Evolutionary conservation across 2,888 invertebrate species (phyloP).

Genomic region (Tiliacea aurago): DNA sequence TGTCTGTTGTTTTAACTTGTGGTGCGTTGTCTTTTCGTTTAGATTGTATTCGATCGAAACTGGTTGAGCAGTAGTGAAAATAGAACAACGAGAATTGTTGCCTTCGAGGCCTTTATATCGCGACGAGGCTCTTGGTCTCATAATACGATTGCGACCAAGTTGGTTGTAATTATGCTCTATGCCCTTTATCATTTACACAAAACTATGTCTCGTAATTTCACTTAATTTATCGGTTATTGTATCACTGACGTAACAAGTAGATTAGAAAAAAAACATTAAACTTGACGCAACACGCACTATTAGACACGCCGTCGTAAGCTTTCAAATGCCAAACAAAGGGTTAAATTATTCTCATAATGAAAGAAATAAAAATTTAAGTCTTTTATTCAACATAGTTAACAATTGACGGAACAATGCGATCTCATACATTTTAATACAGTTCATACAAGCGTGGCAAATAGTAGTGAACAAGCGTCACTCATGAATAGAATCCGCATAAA

Average conservation of each 20-base stretch:
- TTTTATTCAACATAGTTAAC: conserved; percentile 72
- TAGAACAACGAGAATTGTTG: conserved; percentile 34
- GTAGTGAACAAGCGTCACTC: conserved; percentile 67
- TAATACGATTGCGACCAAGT: conserved; percentile 7
- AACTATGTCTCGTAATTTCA: conserved; percentile 20
- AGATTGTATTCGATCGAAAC: conserved; percentile 36
- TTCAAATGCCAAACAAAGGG: conserved; percentile 66
- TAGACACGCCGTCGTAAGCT: conserved; percentile 45
- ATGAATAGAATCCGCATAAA: conserved; percentile 42
- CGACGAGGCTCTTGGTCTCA: conserved; percentile 11
- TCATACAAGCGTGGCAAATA: conserved; percentile 76
- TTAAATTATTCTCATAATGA: conserved; percentile 54
- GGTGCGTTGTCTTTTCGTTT: conserved; percentile 23
- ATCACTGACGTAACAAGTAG: conserved; percentile 35
- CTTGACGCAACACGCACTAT: conserved; percentile 53
- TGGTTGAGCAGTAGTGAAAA: conserved; percentile 41
- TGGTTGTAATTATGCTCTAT: conserved; percentile 22
- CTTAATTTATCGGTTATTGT: conserved; percentile 24
- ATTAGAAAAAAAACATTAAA: conserved; percentile 46
- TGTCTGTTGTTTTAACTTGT: conserved; percentile 34
- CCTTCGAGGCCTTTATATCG: conserved; percentile 7
- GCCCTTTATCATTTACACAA: conserved; percentile 9
- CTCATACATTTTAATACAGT: conserved; percentile 80
- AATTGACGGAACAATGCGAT: conserved; percentile 78
- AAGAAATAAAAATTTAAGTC: conserved; percentile 48